phyloP scores from a whole-genome alignment of 2,888 invertebrate species.

The Villa cingulata region DNA sequence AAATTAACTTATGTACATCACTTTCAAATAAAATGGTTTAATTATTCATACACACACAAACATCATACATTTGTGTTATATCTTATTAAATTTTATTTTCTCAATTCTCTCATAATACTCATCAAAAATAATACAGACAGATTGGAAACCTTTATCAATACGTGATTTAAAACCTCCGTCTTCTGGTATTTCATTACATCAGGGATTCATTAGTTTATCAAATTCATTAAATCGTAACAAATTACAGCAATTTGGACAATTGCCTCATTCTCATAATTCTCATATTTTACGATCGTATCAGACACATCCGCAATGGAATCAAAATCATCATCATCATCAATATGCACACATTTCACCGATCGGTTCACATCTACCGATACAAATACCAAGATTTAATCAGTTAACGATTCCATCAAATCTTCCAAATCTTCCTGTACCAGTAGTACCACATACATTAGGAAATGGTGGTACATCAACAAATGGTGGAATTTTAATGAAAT shows the following conservation, averaged over 20 bases:
- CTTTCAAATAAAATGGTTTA: too few species aligned
- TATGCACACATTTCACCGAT: not conserved
- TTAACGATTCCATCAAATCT: not conserved
- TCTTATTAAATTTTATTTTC: not conserved
- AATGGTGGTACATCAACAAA: not conserved
- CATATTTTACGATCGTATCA: not conserved
- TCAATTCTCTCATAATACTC: not conserved
- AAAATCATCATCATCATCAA: not conserved
- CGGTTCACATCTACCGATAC: not conserved
- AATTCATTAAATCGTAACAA: not conserved
- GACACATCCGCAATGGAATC: not conserved
- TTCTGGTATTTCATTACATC: not conserved
- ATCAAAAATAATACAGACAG: not conserved
- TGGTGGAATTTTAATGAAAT: not conserved
- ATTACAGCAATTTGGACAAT: not conserved
- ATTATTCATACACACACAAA: too few species aligned
- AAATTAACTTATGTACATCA: too few species aligned
- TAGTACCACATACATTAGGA: not conserved
- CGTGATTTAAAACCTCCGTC: not conserved
- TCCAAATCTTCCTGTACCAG: too few species aligned
- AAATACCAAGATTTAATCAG: not conserved
- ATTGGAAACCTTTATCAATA: not conserved
- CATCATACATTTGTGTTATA: too few species aligned
- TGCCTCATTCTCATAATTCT: not conserved
- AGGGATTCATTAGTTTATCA: not conserved